These are phyloP conservation scores for Paramormyrops kingsleyae DNA, from an alignment of 2,113 vertebrate species.

Conservation along the genomic window DNA sequence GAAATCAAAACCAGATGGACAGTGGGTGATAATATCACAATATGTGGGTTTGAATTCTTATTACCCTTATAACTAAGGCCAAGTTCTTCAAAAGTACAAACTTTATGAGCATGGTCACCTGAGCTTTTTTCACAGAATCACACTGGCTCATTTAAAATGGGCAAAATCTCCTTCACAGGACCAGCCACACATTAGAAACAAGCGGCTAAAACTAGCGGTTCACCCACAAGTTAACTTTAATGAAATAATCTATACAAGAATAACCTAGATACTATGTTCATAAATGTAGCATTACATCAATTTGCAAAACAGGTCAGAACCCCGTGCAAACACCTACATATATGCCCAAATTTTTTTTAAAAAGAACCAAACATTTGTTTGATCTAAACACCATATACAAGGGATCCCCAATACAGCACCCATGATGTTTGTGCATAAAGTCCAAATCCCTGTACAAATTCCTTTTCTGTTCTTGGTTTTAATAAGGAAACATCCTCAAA, in stretches of 20 bases:
- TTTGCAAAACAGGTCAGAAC: background rate
- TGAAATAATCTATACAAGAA: background rate
- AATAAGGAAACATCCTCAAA: background rate
- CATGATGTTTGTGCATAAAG: background rate
- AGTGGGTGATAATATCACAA: background rate
- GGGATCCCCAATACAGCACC: background rate
- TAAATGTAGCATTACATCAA: background rate
- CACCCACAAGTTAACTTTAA: background rate
- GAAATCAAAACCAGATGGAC: background rate
- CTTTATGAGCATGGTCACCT: background rate
- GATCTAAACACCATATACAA: background rate
- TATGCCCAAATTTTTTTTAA: no score
- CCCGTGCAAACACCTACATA: background rate
- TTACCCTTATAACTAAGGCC: background rate
- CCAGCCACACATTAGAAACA: background rate
- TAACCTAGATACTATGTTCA: background rate
- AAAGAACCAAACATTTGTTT: background rate
- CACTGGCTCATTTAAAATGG: background rate
- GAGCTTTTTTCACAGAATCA: background rate
- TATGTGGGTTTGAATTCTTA: background rate
- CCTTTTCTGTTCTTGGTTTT: background rate
- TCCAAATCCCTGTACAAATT: background rate
- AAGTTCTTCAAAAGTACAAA: background rate
- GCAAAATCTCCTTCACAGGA: background rate
- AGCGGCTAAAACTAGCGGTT: background rate